These are phyloP conservation scores for Diplogasteroides magnus DNA, from an alignment of 1,140 invertebrate genomes.

Conservation along the genomic window DNA sequence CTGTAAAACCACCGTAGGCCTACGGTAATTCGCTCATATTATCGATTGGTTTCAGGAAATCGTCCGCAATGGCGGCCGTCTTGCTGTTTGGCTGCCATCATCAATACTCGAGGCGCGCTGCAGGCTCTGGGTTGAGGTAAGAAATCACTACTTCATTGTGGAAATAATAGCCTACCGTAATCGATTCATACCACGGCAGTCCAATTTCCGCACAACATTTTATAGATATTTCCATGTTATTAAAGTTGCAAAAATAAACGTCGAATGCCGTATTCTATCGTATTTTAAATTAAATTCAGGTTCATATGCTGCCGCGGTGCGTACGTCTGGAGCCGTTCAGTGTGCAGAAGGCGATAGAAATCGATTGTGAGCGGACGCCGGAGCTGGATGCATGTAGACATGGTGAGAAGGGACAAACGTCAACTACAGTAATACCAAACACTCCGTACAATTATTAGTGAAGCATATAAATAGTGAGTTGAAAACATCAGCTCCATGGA, in stretches of 20 bases:
- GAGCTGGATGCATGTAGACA: neutral
- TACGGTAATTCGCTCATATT: too few species aligned
- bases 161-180: too few species aligned
- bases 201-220: neutral
- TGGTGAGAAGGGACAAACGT: too few species aligned
- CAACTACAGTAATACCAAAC: too few species aligned
- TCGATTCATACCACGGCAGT: neutral
- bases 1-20: too few species aligned
- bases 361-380: conserved; percentile 40
- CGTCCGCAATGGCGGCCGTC: conserved; percentile 37
- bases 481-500: too few species aligned
- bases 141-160: too few species aligned
- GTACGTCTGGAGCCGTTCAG: conserved; percentile 39
- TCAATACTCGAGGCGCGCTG: conserved; percentile 38
- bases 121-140: conserved; percentile 37
- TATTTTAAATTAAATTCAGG: neutral
- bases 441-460: too few species aligned
- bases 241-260: too few species aligned
- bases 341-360: conserved; percentile 37
- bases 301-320: conserved; percentile 22
- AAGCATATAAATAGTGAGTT: too few species aligned
- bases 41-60: conserved; percentile 31
- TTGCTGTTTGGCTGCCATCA: conserved; percentile 36
- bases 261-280: conserved; percentile 5
- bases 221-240: neutral